phyloP scores from a whole-genome alignment of 2,888 invertebrate species.

The Ectropis crepuscularia region DNA sequence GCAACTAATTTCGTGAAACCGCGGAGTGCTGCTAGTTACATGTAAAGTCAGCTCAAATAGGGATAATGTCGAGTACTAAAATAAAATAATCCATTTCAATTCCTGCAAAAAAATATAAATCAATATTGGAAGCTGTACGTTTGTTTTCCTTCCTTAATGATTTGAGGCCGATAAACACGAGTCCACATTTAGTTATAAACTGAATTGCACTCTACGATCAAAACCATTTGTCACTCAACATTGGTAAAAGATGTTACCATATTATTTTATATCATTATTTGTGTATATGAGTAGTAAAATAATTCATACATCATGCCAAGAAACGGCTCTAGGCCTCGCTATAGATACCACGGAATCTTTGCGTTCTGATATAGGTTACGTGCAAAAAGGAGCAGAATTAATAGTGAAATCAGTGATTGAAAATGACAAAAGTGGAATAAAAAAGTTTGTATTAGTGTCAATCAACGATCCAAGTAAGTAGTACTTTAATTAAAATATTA shows the following conservation, averaged over 20 bases:
- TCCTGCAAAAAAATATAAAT: no score
- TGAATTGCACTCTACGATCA: no score
- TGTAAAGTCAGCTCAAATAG: no score
- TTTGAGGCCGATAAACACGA: not conserved
- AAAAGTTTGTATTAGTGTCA: slow-evolving; percentile 53
- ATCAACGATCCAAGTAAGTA: slow-evolving; percentile 56
- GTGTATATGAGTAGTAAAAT: slow-evolving; percentile 22
- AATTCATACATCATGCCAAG: slow-evolving; percentile 39
- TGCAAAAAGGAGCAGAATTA: slow-evolving; percentile 38
- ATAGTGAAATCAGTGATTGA: slow-evolving; percentile 47
- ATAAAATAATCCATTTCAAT: no score
- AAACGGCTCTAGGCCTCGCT: slow-evolving; percentile 48
- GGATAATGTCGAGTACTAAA: no score
- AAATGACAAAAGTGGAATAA: slow-evolving; percentile 45
- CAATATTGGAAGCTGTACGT: no score
- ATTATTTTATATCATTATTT: not conserved
- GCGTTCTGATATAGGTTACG: slow-evolving; percentile 43
- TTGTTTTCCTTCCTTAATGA: not conserved
- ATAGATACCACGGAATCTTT: slow-evolving; percentile 54
- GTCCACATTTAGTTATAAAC: not conserved
- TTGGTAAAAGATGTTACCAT: slow-evolving; percentile 16
- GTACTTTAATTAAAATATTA: no score
- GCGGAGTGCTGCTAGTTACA: no score
- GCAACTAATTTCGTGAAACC: no score
- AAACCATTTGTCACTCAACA: not conserved